phyloP scores from a whole-genome alignment of 2,888 invertebrate genomes.

The Philopedon plagiatum region DNA sequence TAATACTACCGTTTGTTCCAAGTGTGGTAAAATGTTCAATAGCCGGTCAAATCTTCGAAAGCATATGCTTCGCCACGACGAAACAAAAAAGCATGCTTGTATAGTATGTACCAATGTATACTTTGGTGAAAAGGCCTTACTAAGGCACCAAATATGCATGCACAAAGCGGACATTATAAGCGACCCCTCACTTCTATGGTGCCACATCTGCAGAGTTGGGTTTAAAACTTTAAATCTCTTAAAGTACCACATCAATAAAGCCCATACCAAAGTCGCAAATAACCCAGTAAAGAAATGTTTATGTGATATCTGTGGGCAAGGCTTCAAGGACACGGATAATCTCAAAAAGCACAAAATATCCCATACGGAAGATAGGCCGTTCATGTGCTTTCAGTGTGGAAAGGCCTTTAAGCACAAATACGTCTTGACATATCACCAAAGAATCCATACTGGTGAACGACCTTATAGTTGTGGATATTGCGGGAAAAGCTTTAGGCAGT shows the following conservation, averaged over 20 bases:
- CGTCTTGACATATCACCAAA: constrained; percentile 65
- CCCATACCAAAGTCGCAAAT: constrained; percentile 32
- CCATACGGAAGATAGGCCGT: constrained; percentile 68
- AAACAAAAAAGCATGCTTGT: constrained; percentile 35
- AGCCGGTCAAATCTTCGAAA: constrained; percentile 67
- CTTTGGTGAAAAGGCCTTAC: constrained; percentile 32
- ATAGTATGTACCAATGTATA: constrained; percentile 40
- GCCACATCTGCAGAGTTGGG: constrained; percentile 37
- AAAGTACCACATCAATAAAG: constrained; percentile 43
- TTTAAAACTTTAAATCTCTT: constrained; percentile 42
- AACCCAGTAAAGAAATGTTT: constrained; percentile 40
- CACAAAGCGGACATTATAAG: constrained; percentile 38
- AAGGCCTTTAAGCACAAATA: constrained; percentile 49
- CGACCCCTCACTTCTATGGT: constrained; percentile 37
- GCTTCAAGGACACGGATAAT: constrained; percentile 49
- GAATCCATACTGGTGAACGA: constrained; percentile 72
- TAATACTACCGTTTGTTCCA: constrained; percentile 70
- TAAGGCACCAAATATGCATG: constrained; percentile 44
- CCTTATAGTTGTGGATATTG: constrained; percentile 72
- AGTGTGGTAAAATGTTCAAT: constrained; percentile 72
- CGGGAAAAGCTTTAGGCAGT: constrained; percentile 62
- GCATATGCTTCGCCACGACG: constrained; percentile 44
- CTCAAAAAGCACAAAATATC: constrained; percentile 56
- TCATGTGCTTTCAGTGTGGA: constrained; percentile 69
- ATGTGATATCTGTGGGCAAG: constrained; percentile 58